Base-by-base conservation (phyloP, 2,797 vertebrate species). In the Micromesistius poutassou region DNA sequence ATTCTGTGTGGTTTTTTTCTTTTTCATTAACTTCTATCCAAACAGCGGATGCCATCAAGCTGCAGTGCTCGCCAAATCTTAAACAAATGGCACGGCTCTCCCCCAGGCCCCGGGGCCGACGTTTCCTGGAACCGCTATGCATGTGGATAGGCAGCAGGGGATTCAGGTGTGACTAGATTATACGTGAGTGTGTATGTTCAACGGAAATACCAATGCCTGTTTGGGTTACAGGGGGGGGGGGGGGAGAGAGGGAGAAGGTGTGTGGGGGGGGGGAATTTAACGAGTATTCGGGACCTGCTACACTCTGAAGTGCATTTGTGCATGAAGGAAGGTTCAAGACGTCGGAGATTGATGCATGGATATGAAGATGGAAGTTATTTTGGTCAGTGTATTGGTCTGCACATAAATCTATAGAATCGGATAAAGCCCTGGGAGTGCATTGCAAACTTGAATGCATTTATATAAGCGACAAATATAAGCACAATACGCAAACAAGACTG, bases 1-100 rank as follows among this genome's bases (percentile, higher is more conserved):
- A 84, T 88, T 86, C 82, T 89, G 90, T 90, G 13, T 14, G 13
- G 2, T 14, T 90, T 42, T 14, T 42, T 42, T 14, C 40, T 42
- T 88, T 91, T 92, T 76, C 86, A 92, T 92, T 92, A 87, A 92
- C 91, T 92, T 88, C 91, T 92, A 91, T 91, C 87, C 91, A 93
- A 92, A 93, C 91, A 92, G 90, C 87, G 84, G 88, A 84, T 8
- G 89, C 82, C 86, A 88, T 86, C 70, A 70, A 86, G 88, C 89
- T 87, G 90, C 81, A 89, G 89, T 80, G 78, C 86, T 78, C 90
- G 88, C 86, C 87, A 85, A 85, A 89, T 89, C 91, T 91, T 92
- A 92, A 92, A 91, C 91, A 92, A 93, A 92, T 93, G 90, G 91
- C 90, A 93, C 79, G 31, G 81, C 74, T 84, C 79, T 91, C 92